Evolutionary conservation across 2,888 invertebrate species (phyloP), one percentile per base, ranked within the genome.

Genomic region (Callinectes sapidus): DNA sequence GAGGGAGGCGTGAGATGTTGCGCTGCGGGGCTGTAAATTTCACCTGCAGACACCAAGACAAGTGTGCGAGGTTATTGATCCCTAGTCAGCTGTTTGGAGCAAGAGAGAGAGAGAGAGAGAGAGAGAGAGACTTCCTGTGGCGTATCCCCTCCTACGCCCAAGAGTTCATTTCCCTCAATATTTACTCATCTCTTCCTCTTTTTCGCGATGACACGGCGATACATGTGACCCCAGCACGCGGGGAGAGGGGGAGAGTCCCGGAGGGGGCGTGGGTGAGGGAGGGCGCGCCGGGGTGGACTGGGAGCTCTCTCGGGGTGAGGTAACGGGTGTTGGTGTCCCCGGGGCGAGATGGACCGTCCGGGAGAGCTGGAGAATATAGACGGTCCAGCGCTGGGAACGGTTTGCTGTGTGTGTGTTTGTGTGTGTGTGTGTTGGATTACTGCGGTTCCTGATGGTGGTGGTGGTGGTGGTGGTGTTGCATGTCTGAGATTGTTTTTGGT

Each of bases 51-150:
- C 81, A 35, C 81, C 81, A 35, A 71, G 35, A 35, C 81, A 35
- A 81, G 81, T 81, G 81, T 81, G 81, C 35, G n/a, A 81, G 81
- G 81, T 81, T 81, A 81, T 81, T 81, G 81, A 81, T 81, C 81
- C n/a, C 81, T 16, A 81, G 81, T 81, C 81, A 81, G 81, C 81
- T 81, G 81, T 81, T 81, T 81, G 81, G 81, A 81, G 81, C 81
- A 28, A 32, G 32, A 32, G 35, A 16, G 35, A 35, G 81, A 16
- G 35, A 35, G 81, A 81, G 35, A 35, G 35, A 35, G 28, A 32
- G 18, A 32, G 35, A 35, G 16, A 35, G 35, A 35, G 81, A 32
- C 35, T 35, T 16, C 13, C 81, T 13, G 81, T 81, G 81, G 81
- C 81, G 81, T 81, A 81, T 81, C 2, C 14, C 28, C 35, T 81